These are phyloP conservation scores for Kryptopterus vitreolus DNA, from an alignment of 2,797 vertebrate genomes.

Conservation along the genomic window DNA sequence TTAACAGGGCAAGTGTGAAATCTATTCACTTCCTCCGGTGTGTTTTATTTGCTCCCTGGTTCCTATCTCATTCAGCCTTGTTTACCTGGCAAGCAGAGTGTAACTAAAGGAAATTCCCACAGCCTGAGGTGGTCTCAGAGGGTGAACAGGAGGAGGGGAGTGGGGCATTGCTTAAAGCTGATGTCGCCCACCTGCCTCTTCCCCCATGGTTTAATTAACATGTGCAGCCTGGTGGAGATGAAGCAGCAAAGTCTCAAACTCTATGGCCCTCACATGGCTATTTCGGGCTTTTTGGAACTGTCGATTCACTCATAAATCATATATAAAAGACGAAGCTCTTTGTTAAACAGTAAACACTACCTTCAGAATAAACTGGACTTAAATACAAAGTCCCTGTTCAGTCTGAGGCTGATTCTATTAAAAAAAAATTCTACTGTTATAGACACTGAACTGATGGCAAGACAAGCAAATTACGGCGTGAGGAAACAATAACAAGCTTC, in stretches of 20 bases:
- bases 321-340: not conserved
- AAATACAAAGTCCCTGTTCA: not conserved
- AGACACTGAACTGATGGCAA: constrained; percentile 51
- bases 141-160: constrained; percentile 57
- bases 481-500: constrained; percentile 48
- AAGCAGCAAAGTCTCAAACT: constrained; percentile 79
- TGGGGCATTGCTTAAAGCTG: constrained; percentile 79
- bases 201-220: constrained; percentile 87
- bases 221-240: constrained; percentile 85
- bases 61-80: constrained; percentile 77
- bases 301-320: constrained; percentile 28
- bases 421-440: constrained; percentile 42
- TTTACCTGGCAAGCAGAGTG: constrained; percentile 92
- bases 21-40: constrained; percentile 76
- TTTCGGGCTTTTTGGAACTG: constrained; percentile 22
- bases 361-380: not conserved
- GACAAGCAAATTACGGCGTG: constrained; percentile 22
- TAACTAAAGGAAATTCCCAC: constrained; percentile 90
- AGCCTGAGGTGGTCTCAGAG: constrained; percentile 70
- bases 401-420: constrained; percentile 3
- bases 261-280: constrained; percentile 66
- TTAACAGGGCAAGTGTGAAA: constrained; percentile 76
- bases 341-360: not conserved
- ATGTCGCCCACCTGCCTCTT: constrained; percentile 79
- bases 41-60: constrained; percentile 76